These are phyloP conservation scores for Labeo catla DNA, from an alignment of 2,113 vertebrate species.

Conservation along the genomic window DNA sequence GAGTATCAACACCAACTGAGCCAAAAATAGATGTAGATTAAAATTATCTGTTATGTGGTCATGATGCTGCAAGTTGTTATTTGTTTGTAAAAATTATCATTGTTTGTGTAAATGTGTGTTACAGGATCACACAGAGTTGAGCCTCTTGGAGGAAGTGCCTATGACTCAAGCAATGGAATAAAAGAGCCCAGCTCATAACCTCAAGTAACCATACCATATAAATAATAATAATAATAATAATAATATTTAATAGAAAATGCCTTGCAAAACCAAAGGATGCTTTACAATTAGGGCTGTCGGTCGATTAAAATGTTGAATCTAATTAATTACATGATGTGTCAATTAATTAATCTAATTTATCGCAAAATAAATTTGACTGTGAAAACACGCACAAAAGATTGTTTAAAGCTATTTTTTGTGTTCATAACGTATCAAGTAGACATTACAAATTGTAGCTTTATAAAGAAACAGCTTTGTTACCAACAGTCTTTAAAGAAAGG, in stretches of 20 bases:
- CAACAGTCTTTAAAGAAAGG: too few species aligned
- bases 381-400: too few species aligned
- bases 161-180: constrained; percentile 63
- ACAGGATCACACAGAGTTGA: constrained; percentile 73
- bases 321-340: too few species aligned
- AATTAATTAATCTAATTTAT: too few species aligned
- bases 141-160: constrained; percentile 71
- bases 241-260: background rate
- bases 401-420: too few species aligned
- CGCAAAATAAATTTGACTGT: too few species aligned
- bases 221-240: background rate
- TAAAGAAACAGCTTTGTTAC: too few species aligned
- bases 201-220: background rate
- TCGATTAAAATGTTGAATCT: too few species aligned
- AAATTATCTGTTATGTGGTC: background rate
- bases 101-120: constrained; percentile 52
- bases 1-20: constrained; percentile 62
- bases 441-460: too few species aligned
- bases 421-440: too few species aligned
- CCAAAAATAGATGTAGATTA: background rate
- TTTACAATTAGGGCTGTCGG: background rate
- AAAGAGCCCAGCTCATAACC: constrained; percentile 64
- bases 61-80: constrained; percentile 20
- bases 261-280: background rate
- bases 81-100: background rate